phyloP scores from a whole-genome alignment of 1,140 invertebrate genomes.

The Aradophagus sp. region DNA sequence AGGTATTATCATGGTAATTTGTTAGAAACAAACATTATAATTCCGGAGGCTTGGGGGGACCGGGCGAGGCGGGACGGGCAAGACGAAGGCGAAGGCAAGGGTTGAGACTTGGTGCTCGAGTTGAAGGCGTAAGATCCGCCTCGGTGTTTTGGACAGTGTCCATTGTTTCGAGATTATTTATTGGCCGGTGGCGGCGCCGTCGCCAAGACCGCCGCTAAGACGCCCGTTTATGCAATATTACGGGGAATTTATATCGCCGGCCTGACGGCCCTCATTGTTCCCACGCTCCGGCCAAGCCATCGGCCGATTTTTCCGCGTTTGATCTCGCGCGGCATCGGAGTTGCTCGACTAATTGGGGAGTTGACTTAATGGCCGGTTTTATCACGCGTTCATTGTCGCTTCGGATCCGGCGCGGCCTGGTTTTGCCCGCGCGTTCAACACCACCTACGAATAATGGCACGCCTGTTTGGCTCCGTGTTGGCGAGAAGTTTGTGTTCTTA shows the following conservation, averaged over 20 bases:
- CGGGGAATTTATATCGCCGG: slow-evolving; percentile 50
- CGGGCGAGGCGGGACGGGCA: slow-evolving; percentile 35
- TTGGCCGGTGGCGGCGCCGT: slow-evolving; percentile 63
- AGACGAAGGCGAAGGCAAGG: slow-evolving; percentile 56
- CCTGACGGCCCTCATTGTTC: slow-evolving; percentile 44
- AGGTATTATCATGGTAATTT: slow-evolving; percentile 76
- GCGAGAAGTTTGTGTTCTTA: neutral
- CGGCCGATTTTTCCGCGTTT: slow-evolving; percentile 34
- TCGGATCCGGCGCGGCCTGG: neutral
- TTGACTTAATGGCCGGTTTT: slow-evolving; percentile 28
- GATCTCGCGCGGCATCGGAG: slow-evolving; percentile 11
- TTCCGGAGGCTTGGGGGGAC: slow-evolving; percentile 58
- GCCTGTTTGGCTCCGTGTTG: too few relatives aligned
- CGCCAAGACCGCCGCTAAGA: slow-evolving; percentile 59
- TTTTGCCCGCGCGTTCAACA: too few relatives aligned
- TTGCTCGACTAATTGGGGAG: slow-evolving; percentile 30
- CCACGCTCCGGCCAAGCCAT: slow-evolving; percentile 29
- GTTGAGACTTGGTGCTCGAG: slow-evolving; percentile 68
- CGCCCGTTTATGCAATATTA: slow-evolving; percentile 58
- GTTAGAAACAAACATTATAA: slow-evolving; percentile 77
- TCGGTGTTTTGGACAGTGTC: slow-evolving; percentile 76
- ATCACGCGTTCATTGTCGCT: slow-evolving; percentile 14
- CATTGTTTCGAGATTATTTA: slow-evolving; percentile 75
- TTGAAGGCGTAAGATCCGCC: slow-evolving; percentile 73
- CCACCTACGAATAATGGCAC: too few relatives aligned